Percentiles rank a stretch among this genome's conserved stretches.
Evolutionary conservation across 2,113 vertebrate species (phyloP).

Genomic region (Heterotilapia buettikoferi): DNA sequence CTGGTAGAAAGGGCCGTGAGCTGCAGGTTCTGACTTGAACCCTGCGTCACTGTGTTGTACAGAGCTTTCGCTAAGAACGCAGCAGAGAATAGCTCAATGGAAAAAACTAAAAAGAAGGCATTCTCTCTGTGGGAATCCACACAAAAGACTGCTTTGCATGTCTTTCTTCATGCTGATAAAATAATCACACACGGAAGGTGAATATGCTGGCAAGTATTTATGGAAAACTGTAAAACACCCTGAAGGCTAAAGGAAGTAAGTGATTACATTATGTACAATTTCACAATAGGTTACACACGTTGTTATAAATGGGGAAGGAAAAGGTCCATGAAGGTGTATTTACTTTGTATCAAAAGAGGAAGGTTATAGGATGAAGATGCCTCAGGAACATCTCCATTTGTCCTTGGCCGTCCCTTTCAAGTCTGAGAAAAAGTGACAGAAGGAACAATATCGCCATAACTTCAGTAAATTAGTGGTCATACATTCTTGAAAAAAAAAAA

Average conservation of each 20-base stretch:
- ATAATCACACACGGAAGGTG: background rate
- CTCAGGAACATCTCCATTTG: background rate
- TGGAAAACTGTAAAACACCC: background rate
- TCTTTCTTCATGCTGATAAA: background rate
- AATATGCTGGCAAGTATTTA: background rate
- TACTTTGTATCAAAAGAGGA: background rate
- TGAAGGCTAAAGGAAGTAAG: background rate
- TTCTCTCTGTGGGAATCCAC: background rate
- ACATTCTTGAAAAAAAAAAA: background rate
- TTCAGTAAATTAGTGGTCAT: background rate
- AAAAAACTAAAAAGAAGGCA: background rate
- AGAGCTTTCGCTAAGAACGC: background rate
- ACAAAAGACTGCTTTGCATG: background rate
- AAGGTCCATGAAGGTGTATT: background rate
- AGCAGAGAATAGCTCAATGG: background rate
- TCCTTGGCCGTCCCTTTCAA: background rate
- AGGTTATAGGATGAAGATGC: background rate
- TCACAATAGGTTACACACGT: background rate
- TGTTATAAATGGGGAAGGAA: background rate
- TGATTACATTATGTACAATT: background rate
- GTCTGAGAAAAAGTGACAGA: background rate
- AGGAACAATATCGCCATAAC: background rate
- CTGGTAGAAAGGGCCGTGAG: background rate
- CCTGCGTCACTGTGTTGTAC: background rate
- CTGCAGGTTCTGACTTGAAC: conserved; percentile 47